Evolutionary conservation across 1,140 invertebrate species (phyloP), one percentile per base, ranked within the genome.

Genomic region (Nautilus pompilius): DNA sequence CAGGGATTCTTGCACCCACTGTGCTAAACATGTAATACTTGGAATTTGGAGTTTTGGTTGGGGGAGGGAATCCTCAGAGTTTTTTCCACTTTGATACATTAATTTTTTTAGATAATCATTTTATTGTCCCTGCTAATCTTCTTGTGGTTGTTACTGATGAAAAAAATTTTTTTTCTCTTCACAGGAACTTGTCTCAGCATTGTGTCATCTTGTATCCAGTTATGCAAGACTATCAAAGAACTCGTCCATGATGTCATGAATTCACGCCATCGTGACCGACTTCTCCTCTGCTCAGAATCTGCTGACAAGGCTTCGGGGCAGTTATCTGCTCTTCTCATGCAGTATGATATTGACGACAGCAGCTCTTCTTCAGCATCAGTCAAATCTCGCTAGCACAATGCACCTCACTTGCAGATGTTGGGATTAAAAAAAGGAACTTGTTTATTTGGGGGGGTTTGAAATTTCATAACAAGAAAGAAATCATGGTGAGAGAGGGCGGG

Each of bases 141-240:
- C 51, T 55, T n/a, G n/a, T n/a, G n/a, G 30, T 3, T 20, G 30
- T 34, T 49, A 24, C 28, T 13, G 26, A 24, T 17, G 10, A 26
- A 30, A 46, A n/a, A n/a, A n/a, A n/a, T n/a, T n/a, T 45, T 51
- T 63, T 41, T 63, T 41, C 57, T 29, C 68, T 33, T 70, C 67
- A 3, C 65, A 78, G 76, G 73, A 13, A 64, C 75, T 20, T 75
- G 66, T 67, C 68, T 78, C 68, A 78, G 70, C 58, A 69, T 78
- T 34, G 70, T 75, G 8, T 78, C 76, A 1, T 64, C 74, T 26
- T 72, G 65, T 51, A 70, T 78, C 5, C 76, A 78, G 63, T 67
- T 77, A 20, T 74, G 70, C 60, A 66, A 68, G 49, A 69, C 71
- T 5, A 66, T 77, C 5, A 69, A 71, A 30, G 70, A 74, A 49